Evolutionary conservation across 2,113 vertebrate species (phyloP).

Genomic region (Sapajus apella): DNA sequence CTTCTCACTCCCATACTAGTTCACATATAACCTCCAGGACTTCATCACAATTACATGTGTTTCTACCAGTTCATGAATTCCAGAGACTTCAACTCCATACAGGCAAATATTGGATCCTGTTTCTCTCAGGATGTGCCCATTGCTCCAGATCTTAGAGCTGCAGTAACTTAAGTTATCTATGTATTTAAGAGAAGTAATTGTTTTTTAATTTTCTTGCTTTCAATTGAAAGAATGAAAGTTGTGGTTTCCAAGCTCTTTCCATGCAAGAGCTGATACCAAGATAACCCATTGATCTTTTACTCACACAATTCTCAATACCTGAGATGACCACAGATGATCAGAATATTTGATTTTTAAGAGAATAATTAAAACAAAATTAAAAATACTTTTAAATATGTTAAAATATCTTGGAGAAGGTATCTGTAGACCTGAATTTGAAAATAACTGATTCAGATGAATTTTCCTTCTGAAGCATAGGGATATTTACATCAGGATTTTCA

Average conservation of each 20-base stretch:
- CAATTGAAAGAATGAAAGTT: neutral
- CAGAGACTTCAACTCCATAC: neutral
- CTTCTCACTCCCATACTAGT: neutral
- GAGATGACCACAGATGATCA: neutral
- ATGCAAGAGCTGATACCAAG: accelerated
- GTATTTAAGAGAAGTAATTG: neutral
- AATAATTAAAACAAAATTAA: neutral
- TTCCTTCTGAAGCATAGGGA: neutral
- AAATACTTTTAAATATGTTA: neutral
- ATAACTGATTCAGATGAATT: neutral
- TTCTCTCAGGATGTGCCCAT: neutral
- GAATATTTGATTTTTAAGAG: neutral
- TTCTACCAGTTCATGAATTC: neutral
- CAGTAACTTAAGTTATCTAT: neutral
- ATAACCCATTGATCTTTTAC: neutral
- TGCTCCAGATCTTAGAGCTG: neutral
- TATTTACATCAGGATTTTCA: neutral
- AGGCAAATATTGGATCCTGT: too few relatives aligned
- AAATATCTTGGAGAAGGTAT: neutral
- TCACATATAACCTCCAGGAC: neutral
- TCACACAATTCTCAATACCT: neutral
- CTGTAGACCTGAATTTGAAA: neutral
- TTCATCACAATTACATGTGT: neutral
- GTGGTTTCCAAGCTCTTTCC: neutral
- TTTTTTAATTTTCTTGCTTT: neutral